A percentile compares a stretch with the other conserved stretches of the same genome.
These are phyloP conservation scores for Pangasius mekongensis DNA, from an alignment of 2,797 vertebrate species.

Conservation along the genomic window DNA sequence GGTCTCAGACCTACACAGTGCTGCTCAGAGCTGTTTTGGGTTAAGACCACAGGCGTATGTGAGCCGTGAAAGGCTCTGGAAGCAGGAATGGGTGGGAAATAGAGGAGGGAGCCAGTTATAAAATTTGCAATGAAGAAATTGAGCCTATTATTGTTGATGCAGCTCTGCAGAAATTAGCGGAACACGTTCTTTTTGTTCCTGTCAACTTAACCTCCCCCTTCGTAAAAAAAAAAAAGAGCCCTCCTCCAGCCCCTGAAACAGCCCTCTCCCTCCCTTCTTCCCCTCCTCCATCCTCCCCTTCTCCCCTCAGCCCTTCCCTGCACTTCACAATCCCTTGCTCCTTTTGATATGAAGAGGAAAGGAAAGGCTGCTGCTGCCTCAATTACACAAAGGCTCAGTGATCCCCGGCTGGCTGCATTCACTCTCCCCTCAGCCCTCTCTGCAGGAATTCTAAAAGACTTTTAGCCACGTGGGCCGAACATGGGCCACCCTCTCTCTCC, in stretches of 20 bases:
- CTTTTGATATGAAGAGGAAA: constrained; percentile 80
- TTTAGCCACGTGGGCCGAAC: constrained; percentile 98
- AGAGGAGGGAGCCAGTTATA: constrained; percentile 76
- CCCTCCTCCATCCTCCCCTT: constrained; percentile 78
- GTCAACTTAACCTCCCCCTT: constrained; percentile 89
- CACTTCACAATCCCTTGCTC: constrained; percentile 85
- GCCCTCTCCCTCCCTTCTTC: constrained; percentile 72
- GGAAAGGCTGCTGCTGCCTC: constrained; percentile 93
- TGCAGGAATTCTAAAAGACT: constrained; percentile 99
- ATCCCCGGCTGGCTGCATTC: constrained; percentile 99
- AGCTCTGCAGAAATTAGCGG: constrained; percentile 87
- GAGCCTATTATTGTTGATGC: constrained; percentile 90
- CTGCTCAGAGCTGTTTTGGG: constrained; percentile 70
- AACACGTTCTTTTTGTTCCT: constrained; percentile 88
- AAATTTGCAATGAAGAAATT: constrained; percentile 85
- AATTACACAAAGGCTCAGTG: constrained; percentile 99
- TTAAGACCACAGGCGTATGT: constrained; percentile 75
- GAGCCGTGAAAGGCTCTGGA: constrained; percentile 78
- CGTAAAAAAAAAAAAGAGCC: constrained; percentile 76
- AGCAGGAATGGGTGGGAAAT: constrained; percentile 75
- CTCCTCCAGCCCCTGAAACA: constrained; percentile 71
- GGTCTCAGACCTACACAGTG: constrained; percentile 71
- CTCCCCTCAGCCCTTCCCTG: constrained; percentile 74
- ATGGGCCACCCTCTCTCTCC: constrained; percentile 74
- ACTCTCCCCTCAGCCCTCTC: constrained; percentile 99